Base-by-base conservation (phyloP, 92 coral and sea anemone species). In the Isaurus tuberculatus region DNA sequence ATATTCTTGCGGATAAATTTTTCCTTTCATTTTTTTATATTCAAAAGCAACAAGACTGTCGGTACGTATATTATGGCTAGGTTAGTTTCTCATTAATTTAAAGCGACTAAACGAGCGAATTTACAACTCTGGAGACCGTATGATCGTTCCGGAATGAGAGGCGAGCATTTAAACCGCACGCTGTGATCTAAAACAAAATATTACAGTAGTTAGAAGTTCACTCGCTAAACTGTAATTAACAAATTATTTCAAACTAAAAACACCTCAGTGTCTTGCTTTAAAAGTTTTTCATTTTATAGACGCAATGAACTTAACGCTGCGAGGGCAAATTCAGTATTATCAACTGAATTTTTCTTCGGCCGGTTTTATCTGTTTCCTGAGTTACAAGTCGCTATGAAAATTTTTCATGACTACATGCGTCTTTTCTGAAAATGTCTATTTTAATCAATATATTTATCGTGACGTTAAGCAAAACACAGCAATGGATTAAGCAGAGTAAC, bases 401-500 rank as follows among this genome's bases (percentile, higher is more conserved):
- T 6, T 55, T 55, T 55, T 55, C 63, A 55, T 55, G 27, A 6
- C 63, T 8, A 46, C 27, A 30, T 3, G 74, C 51, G 26, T n/a
- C 51, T 36, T 37, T 22, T 70, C n/a, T 0, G 3, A 34, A 57
- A 53, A 22, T 23, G 25, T 2, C 53, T 8, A 58, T 25, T 77
- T 77, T 10, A 34, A 77, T 37, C 36, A 43, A 36, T 43, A 77
- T 8, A 26, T 60, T 77, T 42, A 77, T 33, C 20, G 48, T 34
- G 23, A 33, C 44, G 27, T 74, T 33, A 75, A 75, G 40, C 68
- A 58, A 61, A 77, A 77, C 37, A 42, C 36, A 72, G 44, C 29
- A 46, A 34, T 20, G 49, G 51, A 77, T 77, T 26, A 77, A 17
- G 8, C 30, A 5, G 36, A 58, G 51, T 14, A 58, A 77, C 32